Conservation (phyloP, 2,888 invertebrate species). For the Pachydiplax longipennis region DNA sequence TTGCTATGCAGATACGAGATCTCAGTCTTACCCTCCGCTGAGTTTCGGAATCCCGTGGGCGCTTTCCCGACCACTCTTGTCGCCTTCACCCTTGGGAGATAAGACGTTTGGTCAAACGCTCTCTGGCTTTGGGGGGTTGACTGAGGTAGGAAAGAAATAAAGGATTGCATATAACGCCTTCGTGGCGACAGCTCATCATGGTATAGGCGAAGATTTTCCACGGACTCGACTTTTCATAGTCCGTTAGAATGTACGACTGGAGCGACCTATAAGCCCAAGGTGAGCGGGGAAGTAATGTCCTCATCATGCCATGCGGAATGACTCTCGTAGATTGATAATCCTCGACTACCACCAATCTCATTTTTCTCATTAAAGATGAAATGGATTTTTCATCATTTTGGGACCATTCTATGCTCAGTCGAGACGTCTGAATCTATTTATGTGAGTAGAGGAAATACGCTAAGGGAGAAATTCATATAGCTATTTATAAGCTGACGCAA, state of each 20-base stretch:
- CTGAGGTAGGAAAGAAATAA: neutral
- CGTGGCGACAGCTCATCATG: constrained; percentile 29
- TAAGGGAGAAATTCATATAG: no score
- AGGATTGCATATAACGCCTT: constrained; percentile 11
- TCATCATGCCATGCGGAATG: constrained; percentile 22
- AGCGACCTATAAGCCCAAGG: neutral
- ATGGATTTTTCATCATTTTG: neutral
- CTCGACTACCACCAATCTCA: neutral
- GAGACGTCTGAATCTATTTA: no score
- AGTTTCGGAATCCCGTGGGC: constrained; percentile 41
- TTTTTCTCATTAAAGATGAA: neutral
- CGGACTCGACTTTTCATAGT: constrained; percentile 8
- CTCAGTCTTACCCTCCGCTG: constrained; percentile 37
- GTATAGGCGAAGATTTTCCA: constrained; percentile 18
- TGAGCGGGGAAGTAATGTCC: constrained; percentile 14
- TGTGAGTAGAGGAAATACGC: no score
- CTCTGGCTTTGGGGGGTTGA: constrained; percentile 4
- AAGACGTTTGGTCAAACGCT: constrained; percentile 36
- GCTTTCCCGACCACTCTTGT: constrained; percentile 25
- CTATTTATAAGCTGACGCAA: no score
- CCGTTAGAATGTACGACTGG: neutral
- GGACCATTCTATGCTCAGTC: no score
- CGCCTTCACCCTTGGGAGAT: constrained; percentile 44
- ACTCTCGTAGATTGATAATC: neutral
- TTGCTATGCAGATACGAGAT: constrained; percentile 42